Percentiles rank a stretch among this genome's conserved stretches.
Conservation (phyloP, 2,113 vertebrate genomes). For the Pachycephala philippinensis region DNA sequence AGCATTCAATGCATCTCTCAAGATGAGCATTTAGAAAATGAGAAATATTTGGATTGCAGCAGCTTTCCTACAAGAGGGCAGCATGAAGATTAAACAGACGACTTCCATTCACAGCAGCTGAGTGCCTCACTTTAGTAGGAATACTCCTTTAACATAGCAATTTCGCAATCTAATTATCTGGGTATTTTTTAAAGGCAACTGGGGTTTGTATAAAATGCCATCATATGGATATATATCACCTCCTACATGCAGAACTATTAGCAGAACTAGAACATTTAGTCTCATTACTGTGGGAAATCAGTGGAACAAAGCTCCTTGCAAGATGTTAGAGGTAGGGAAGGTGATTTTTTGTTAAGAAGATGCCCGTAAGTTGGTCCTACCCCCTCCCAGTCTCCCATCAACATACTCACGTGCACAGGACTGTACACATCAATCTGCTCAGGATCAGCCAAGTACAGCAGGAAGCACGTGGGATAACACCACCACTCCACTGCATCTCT, state of each 20-base stretch:
- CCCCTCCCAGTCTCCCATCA: neutral
- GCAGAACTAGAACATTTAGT: neutral
- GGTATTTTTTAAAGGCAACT: neutral
- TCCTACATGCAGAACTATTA: neutral
- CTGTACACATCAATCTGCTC: accelerated
- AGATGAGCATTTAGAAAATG: neutral
- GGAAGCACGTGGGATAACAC: neutral
- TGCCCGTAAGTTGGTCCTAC: neutral
- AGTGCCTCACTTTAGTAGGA: neutral
- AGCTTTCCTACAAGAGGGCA: neutral
- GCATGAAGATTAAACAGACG: neutral
- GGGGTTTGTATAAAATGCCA: neutral
- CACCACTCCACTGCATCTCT: neutral
- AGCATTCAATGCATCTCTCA: neutral
- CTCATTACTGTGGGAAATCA: neutral
- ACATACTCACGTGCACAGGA: neutral
- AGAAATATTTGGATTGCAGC: neutral
- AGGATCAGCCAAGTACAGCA: neutral
- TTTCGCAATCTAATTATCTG: neutral
- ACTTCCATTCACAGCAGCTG: neutral
- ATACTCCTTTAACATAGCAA: neutral
- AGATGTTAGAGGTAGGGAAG: neutral
- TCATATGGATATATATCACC: neutral
- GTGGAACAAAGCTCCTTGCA: neutral
- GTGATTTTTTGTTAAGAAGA: neutral